These are phyloP conservation scores for Theretra japonica DNA, from an alignment of 2,888 invertebrate genomes.

Conservation along the genomic window DNA sequence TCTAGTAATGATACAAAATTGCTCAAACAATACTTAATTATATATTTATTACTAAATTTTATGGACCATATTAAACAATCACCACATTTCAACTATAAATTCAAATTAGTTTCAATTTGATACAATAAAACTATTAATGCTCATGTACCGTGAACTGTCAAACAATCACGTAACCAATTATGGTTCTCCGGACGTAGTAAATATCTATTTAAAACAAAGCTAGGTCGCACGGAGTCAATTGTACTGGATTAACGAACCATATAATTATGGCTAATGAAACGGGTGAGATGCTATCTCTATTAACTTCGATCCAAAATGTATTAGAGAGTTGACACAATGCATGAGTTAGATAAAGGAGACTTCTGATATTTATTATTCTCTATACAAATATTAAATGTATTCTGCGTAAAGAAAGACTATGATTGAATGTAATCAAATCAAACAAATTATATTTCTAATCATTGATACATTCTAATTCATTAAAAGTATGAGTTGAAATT, in stretches of 20 bases:
- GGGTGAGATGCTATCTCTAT: conserved; percentile 76
- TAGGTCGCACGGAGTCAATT: conserved; percentile 72
- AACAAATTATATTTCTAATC: no score
- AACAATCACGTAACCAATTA: conserved; percentile 49
- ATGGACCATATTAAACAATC: not conserved
- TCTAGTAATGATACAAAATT: no score
- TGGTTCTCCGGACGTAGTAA: conserved; percentile 58
- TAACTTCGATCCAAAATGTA: conserved; percentile 76
- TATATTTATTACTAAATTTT: not conserved
- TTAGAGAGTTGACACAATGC: conserved; percentile 33
- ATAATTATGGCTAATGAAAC: conserved; percentile 80
- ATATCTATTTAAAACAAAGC: conserved; percentile 57
- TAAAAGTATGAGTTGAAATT: no score
- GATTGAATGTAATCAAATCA: no score
- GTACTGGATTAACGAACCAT: conserved; percentile 82
- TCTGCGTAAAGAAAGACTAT: no score
- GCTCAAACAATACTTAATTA: not conserved
- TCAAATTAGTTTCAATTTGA: conserved; percentile 27
- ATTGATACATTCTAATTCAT: no score
- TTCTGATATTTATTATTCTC: not conserved
- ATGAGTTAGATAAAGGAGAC: conserved; percentile 51
- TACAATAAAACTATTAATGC: conserved; percentile 24
- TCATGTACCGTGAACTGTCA: conserved; percentile 19
- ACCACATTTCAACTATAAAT: not conserved
- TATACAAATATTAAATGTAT: no score